A percentile compares a stretch with the other conserved stretches of the same genome.
phyloP scores from a whole-genome alignment of 1,140 invertebrate genomes.

The Lasioglossum albipes region DNA sequence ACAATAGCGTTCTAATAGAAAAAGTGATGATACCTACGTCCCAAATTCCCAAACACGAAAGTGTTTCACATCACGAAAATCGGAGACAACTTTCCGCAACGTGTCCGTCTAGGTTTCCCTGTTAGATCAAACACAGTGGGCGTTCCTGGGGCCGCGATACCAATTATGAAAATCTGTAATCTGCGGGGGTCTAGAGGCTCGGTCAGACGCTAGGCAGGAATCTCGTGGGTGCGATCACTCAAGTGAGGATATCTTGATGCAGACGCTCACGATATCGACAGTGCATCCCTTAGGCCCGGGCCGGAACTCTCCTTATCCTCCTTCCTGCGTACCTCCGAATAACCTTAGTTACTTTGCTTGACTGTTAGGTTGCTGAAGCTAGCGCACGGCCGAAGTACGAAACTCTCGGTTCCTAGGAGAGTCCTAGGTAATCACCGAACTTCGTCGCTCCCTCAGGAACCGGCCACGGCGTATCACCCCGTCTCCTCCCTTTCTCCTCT shows the following conservation, averaged over 20 bases:
- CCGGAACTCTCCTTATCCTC: conserved; percentile 48
- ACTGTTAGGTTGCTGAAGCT: conserved; percentile 76
- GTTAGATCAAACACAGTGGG: too few species aligned
- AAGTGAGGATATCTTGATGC: conserved; percentile 62
- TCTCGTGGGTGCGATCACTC: conserved; percentile 68
- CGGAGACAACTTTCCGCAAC: neutral
- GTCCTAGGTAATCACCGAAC: conserved; percentile 80
- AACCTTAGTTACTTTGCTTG: conserved; percentile 79
- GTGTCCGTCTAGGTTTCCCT: neutral
- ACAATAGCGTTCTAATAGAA: too few species aligned
- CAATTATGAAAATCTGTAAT: conserved; percentile 35
- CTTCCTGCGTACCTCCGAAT: conserved; percentile 66
- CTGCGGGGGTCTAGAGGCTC: conserved; percentile 27
- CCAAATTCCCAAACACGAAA: too few species aligned
- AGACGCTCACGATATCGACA: conserved; percentile 57
- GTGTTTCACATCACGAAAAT: too few species aligned
- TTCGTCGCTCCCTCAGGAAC: conserved; percentile 77
- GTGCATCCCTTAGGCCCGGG: conserved; percentile 58
- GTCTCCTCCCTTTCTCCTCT: conserved; percentile 40
- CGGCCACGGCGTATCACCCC: conserved; percentile 55
- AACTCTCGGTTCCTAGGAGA: conserved; percentile 78
- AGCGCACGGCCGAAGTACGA: conserved; percentile 76
- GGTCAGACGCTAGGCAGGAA: conserved; percentile 63
- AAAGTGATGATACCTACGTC: too few species aligned
- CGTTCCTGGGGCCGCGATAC: neutral